These are phyloP conservation scores for Enteromius paludinosus DNA, from an alignment of 2,797 vertebrate genomes.

Conservation along the genomic window DNA sequence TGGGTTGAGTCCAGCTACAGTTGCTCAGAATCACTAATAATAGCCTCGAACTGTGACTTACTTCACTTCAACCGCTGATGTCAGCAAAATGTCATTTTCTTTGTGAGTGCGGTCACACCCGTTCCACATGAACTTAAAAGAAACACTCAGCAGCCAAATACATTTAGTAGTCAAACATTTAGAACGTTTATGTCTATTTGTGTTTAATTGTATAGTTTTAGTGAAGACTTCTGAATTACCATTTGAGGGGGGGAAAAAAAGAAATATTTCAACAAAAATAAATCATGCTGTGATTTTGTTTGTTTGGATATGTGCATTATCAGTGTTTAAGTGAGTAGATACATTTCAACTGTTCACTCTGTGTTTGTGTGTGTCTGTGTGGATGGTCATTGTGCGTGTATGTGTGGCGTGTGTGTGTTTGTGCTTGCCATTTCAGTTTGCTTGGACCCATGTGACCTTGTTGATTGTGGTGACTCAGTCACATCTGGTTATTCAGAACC, in stretches of 20 bases:
- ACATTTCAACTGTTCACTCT: constrained; percentile 48
- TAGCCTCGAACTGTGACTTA: constrained; percentile 1
- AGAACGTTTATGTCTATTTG: not conserved
- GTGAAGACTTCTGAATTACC: not conserved
- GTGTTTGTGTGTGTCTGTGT: constrained; percentile 46
- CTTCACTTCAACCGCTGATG: not conserved
- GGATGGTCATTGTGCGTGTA: constrained; percentile 64
- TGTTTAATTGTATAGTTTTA: not conserved
- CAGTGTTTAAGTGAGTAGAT: constrained; percentile 26
- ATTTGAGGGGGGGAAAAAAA: not conserved
- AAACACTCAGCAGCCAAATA: not conserved
- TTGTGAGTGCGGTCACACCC: not conserved
- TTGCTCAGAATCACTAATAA: constrained; percentile 2
- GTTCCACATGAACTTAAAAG: not conserved
- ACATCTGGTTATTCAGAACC: constrained; percentile 99
- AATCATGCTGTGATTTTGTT: constrained; percentile 16
- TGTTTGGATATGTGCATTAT: constrained; percentile 21
- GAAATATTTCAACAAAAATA: not conserved
- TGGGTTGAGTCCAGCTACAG: not conserved
- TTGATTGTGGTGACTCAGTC: constrained; percentile 99
- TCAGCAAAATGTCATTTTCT: not conserved
- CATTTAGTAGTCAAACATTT: not conserved
- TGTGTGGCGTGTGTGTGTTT: constrained; percentile 60
- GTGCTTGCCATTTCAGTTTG: constrained; percentile 91
- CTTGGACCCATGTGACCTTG: constrained; percentile 99